These are phyloP conservation scores for Pantala flavescens DNA, from an alignment of 1,140 invertebrate genomes.

Conservation along the genomic window DNA sequence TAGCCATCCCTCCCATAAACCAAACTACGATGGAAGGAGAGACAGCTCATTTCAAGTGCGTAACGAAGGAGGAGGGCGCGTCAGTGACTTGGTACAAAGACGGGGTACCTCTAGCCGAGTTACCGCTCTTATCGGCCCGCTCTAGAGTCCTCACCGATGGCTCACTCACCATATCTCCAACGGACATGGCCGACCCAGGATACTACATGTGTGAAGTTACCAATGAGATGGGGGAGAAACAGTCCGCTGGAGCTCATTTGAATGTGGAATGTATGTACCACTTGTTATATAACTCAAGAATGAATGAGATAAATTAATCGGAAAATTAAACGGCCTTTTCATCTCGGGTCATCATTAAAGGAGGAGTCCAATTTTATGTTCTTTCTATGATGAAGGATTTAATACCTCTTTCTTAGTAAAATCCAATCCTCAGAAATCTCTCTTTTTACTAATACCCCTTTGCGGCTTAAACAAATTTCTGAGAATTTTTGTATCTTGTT, in stretches of 20 bases:
- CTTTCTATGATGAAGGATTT: too few relatives aligned
- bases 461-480: too few relatives aligned
- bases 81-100: slow-evolving; percentile 63
- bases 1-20: slow-evolving; percentile 77
- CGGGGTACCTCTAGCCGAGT: slow-evolving; percentile 44
- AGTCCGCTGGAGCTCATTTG: slow-evolving; percentile 77
- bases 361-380: slow-evolving; percentile 5
- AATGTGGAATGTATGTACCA: slow-evolving; percentile 85
- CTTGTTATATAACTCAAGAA: not conserved
- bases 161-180: slow-evolving; percentile 60
- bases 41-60: slow-evolving; percentile 69
- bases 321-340: too few relatives aligned
- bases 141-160: slow-evolving; percentile 52
- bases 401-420: too few relatives aligned
- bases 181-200: slow-evolving; percentile 71
- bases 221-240: slow-evolving; percentile 65
- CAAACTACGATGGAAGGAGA: slow-evolving; percentile 77
- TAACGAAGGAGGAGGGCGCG: slow-evolving; percentile 51
- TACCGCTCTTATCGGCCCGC: slow-evolving; percentile 52
- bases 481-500: too few relatives aligned
- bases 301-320: not conserved
- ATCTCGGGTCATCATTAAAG: too few relatives aligned
- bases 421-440: too few relatives aligned
- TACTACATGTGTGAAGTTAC: slow-evolving; percentile 81
- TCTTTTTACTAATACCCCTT: too few relatives aligned